Base-by-base conservation (phyloP, 2,113 vertebrate species). In the Eolophus roseicapilla region DNA sequence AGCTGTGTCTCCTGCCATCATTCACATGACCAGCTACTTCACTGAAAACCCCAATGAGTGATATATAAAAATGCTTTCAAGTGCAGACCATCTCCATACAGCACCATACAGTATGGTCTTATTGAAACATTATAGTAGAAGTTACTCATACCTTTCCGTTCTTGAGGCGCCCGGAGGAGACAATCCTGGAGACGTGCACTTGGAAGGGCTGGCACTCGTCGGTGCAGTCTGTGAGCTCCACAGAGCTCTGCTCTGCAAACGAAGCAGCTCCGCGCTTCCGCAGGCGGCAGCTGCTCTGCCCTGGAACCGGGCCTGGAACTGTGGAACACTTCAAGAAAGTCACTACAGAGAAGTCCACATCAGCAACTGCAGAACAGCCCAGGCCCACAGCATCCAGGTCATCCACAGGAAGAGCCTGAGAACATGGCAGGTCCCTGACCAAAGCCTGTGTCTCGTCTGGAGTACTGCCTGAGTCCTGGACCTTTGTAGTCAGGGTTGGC, bases 151-250 rank as follows among this genome's bases (percentile, higher is more conserved):
- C 96, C 97, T 95, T 97, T 17, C 93, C 93, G 0, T 88, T 95
- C 69, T 94, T 94, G 85, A 97, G 94, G 17, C 93, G 75, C 16
- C 95, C 84, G 0, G 96, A 97, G 55, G 97, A 86, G 63, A 97
- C 90, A 8, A 97, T 96, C 37, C 96, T 96, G 11, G 97, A 97
- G 53, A 97, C 46, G 0, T 80, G 91, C 70, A 94, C 92, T 17
- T 96, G 96, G 75, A 97, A 93, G 0, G 93, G 96, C 9, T n/a
- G 94, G 50, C 73, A 90, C 41, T 93, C 24, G 0, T 67, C 18
- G 4, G 28, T 65, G 23, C 70, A 90, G 23, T 50, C 64, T 9
- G 25, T 65, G 21, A 93, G 11, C 77, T 96, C 82, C 4, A 71
- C 15, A 0, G 95, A 83, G 79, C n/a, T 88, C 3, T 88, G 86